These are phyloP conservation scores for Mirza zaza DNA, from an alignment of 2,113 vertebrate genomes.

Conservation along the genomic window DNA sequence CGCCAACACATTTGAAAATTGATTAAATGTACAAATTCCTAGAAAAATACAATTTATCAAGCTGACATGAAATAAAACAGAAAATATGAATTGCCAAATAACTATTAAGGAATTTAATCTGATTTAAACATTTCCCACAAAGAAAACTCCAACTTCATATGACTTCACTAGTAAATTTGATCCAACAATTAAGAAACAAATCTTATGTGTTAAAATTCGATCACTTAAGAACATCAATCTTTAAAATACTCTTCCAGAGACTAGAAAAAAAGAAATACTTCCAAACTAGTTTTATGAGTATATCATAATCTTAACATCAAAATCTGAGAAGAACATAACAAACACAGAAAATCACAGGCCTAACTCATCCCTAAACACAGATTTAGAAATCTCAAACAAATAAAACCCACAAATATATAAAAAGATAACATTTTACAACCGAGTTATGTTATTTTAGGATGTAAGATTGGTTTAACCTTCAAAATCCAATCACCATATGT, in stretches of 20 bases:
- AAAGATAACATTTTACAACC: background rate
- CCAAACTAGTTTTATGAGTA: background rate
- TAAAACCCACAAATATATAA: background rate
- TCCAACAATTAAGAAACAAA: background rate
- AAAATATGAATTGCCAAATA: background rate
- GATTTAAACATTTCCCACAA: background rate
- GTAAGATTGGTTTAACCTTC: background rate
- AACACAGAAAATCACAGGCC: background rate
- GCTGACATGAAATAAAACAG: background rate
- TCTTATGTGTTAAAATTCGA: background rate
- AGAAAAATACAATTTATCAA: constrained; percentile 9
- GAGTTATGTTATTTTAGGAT: background rate
- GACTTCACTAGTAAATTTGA: background rate
- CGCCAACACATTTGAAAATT: background rate
- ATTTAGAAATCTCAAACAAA: constrained; percentile 23
- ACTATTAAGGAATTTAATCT: background rate
- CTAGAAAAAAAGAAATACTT: background rate
- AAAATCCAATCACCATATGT: background rate
- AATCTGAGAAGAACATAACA: background rate
- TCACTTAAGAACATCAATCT: background rate
- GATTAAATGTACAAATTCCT: background rate
- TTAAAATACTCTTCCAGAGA: background rate
- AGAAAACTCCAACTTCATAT: background rate
- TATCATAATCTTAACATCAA: background rate
- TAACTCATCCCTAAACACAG: constrained; percentile 9